These are phyloP conservation scores for Rhegmatorhina hoffmannsi DNA, from an alignment of 2,113 vertebrate species.

Conservation along the genomic window DNA sequence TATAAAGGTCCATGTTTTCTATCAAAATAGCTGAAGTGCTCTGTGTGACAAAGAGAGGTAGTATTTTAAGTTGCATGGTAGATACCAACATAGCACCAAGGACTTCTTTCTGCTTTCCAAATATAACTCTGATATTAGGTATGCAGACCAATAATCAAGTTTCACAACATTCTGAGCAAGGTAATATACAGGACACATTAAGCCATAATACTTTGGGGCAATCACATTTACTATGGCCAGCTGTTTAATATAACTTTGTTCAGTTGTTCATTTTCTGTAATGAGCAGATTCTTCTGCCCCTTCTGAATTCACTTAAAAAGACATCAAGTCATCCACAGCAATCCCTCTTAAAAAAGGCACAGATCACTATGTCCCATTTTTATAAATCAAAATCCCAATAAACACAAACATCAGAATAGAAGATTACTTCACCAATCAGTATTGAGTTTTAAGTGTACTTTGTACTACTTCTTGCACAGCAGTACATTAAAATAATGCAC, in stretches of 20 bases:
- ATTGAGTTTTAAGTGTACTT: background rate
- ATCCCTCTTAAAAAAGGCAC: background rate
- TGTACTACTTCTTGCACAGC: background rate
- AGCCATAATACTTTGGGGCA: background rate
- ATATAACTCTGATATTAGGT: background rate
- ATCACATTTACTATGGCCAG: background rate
- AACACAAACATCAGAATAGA: background rate
- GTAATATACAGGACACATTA: background rate
- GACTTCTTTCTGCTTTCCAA: background rate
- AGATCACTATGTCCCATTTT: background rate
- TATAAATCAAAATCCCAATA: background rate
- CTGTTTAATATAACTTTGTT: background rate
- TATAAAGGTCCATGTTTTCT: conserved; percentile 99
- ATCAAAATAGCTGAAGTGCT: conserved; percentile 97
- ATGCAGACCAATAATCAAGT: background rate
- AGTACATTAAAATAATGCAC: background rate
- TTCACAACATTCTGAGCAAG: background rate
- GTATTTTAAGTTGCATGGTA: background rate
- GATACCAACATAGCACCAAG: background rate
- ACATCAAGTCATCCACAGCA: background rate
- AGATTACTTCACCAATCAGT: background rate
- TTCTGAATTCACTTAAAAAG: background rate
- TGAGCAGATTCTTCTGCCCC: background rate
- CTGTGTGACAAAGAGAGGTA: conserved; percentile 64
- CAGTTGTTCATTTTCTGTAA: background rate